A percentile compares a stretch with the other conserved stretches of the same genome.
These are phyloP conservation scores for Grammomys dolichurus DNA, from an alignment of 2,113 vertebrate species.

Conservation along the genomic window DNA sequence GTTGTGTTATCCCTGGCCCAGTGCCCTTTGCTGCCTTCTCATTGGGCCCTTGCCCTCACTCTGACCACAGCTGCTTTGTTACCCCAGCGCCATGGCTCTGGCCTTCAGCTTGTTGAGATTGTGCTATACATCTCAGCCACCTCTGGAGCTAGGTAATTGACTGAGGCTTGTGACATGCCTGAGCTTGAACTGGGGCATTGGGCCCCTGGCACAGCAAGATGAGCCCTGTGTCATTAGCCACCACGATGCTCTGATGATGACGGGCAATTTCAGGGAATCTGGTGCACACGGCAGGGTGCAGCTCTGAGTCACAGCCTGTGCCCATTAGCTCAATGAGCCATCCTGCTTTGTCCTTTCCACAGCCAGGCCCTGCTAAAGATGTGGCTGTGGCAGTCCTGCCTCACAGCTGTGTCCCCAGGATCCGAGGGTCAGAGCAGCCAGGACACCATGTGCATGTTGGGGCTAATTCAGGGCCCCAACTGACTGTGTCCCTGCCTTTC, in stretches of 20 bases:
- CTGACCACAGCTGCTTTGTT: background rate
- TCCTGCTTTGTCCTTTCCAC: background rate
- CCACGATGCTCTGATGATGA: background rate
- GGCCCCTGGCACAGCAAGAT: background rate
- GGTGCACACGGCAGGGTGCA: fast-evolving
- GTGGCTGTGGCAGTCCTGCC: background rate
- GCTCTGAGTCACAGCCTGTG: background rate
- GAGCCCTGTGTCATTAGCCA: background rate
- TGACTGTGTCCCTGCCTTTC: background rate
- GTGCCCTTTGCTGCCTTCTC: background rate
- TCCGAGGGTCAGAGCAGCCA: background rate
- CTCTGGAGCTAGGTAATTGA: fast-evolving
- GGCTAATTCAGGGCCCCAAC: fast-evolving
- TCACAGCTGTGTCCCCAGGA: background rate
- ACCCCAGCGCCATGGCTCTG: no score
- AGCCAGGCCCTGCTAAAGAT: background rate
- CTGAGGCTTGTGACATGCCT: background rate
- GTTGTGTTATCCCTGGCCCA: background rate
- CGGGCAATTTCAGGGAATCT: background rate
- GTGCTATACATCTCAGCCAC: background rate
- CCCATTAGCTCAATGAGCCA: background rate
- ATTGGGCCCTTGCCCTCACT: background rate
- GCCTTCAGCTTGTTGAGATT: background rate
- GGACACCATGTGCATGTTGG: background rate
- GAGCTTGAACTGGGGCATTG: background rate